phyloP scores from a whole-genome alignment of 2,797 vertebrate species.

The Eremophila alpestris region DNA sequence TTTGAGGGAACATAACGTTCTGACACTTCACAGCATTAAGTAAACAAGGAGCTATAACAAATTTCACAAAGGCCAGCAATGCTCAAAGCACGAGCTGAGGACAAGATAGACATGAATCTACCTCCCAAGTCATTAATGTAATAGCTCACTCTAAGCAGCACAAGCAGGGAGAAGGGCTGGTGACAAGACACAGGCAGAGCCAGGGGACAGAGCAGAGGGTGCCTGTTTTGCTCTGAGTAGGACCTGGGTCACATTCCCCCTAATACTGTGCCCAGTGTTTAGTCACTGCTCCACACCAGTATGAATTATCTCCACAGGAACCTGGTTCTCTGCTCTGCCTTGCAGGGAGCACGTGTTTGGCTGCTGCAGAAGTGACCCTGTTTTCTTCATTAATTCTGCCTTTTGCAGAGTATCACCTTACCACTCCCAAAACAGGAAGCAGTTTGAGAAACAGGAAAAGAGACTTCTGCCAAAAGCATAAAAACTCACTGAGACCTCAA shows the following conservation, averaged over 20 bases:
- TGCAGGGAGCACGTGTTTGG: not conserved
- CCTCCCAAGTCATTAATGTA: not conserved
- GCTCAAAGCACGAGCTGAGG: not conserved
- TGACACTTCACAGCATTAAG: not conserved
- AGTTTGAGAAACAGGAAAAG: not conserved
- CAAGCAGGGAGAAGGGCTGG: not conserved
- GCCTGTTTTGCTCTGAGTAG: accelerated
- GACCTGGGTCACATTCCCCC: not conserved
- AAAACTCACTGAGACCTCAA: not conserved
- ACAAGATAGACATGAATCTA: not conserved
- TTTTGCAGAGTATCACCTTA: not conserved
- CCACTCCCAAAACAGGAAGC: not conserved
- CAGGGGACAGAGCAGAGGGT: not conserved
- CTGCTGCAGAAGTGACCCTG: not conserved
- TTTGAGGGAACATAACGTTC: not conserved
- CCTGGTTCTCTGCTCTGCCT: not conserved
- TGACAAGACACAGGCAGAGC: not conserved
- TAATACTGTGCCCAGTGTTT: not conserved
- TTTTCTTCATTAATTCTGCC: not conserved
- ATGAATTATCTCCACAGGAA: not conserved
- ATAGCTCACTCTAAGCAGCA: not conserved
- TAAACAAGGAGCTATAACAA: not conserved
- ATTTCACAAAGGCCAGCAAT: not conserved
- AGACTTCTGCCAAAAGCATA: not conserved
- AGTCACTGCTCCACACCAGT: not conserved